Evolutionary conservation across 2,888 invertebrate genomes (phyloP).

Genomic region (Eristalis arbustorum): DNA sequence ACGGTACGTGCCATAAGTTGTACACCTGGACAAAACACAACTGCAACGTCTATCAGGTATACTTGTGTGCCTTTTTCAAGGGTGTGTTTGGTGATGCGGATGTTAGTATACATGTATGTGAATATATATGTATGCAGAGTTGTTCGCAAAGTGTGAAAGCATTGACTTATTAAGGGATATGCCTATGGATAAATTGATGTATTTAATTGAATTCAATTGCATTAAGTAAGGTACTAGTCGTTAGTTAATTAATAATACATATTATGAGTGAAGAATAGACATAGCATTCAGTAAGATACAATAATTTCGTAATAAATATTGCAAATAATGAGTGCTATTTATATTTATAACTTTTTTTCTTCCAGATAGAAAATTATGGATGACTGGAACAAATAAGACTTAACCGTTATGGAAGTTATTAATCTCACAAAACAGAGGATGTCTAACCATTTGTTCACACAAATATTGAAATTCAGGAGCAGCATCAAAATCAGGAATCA

Average conservation of each 20-base stretch:
- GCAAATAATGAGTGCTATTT: neutral
- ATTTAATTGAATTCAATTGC: neutral
- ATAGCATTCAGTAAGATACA: too few species aligned
- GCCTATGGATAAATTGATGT: neutral
- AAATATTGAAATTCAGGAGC: constrained; percentile 7
- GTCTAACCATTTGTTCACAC: neutral
- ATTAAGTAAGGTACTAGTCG: neutral
- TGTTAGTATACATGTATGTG: neutral
- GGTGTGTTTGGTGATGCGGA: neutral
- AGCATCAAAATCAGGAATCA: constrained; percentile 9
- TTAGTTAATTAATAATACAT: neutral
- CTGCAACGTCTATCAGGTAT: constrained; percentile 34
- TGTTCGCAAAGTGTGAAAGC: neutral
- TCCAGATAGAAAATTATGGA: constrained; percentile 79
- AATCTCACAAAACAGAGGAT: constrained; percentile 5
- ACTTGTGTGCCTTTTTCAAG: neutral
- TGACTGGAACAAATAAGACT: constrained; percentile 78
- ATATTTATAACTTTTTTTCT: constrained; percentile 61
- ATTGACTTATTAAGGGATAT: neutral
- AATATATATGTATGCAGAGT: constrained; percentile 2
- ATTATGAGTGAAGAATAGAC: too few species aligned
- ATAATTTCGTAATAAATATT: neutral
- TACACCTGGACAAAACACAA: constrained; percentile 53
- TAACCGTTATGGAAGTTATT: constrained; percentile 75
- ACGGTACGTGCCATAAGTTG: constrained; percentile 43